Base-by-base conservation (phyloP, 2,888 invertebrate species). In the Drosophila borealis region DNA sequence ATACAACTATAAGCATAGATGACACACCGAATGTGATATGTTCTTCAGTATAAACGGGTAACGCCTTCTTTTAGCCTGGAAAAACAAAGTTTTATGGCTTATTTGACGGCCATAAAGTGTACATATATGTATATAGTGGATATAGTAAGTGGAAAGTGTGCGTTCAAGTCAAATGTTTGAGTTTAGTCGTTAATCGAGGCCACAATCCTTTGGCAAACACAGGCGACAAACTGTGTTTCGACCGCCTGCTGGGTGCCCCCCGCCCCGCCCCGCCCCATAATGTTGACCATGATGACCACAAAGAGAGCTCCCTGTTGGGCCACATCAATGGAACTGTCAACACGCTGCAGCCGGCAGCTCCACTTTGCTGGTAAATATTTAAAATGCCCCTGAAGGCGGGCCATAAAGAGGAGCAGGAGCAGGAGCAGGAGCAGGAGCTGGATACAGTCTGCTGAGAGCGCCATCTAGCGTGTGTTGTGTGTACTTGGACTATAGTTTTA, bases 351-450 rank as follows among this genome's bases (percentile, higher is more conserved):
- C 17, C 17, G 17, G 17, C 17, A 17, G 17, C 17, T 54, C 36
- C 37, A 14, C 19, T 45, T 49, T 44, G 51, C 64, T 85, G 60
- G 42, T 88, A 77, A 83, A 83, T 88, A 83, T 88, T 88, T 83
- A 77, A 88, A 88, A 72, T 65, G 62, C 70, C 70, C 67, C 60
- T 66, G 45, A 54, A 70, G 62, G 45, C 53, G 49, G 55, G 39
- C 49, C 63, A 65, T 21, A 65, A 9, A 29, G n/a, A 54, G 51
- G n/a, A n/a, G n/a, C n/a, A 39, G 42, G 11, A 13, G 41, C 8
- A 25, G 41, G 21, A 8, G 36, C 29, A 3, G 53, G 17, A 4
- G 53, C 53, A 36, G 17, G 2, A 8, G 29, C 29, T 2, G 29
- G 8, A 29, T 29, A 29, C 8, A 8, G 8, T 29, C 1, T 11